A percentile compares a stretch with the other conserved stretches of the same genome.
Conservation (phyloP, 2,797 vertebrate species). For the Bufotes viridis region DNA sequence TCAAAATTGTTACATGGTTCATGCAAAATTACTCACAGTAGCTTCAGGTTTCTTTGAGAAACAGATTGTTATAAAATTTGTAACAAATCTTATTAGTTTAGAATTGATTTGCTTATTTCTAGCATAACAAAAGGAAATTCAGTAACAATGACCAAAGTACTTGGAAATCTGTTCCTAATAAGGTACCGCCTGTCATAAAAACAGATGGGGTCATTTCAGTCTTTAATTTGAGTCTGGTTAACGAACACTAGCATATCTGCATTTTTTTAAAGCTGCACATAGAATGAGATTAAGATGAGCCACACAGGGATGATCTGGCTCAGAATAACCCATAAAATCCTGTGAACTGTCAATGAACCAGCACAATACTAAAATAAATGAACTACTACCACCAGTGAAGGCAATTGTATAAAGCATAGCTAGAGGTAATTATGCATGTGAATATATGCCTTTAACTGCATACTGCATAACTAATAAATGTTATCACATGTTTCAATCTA, state of each 20-base stretch:
- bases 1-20: no score
- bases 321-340: slow-evolving; percentile 62
- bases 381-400: slow-evolving; percentile 54
- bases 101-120: no score
- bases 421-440: slow-evolving; percentile 60
- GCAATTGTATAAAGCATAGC: slow-evolving; percentile 53
- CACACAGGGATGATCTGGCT: slow-evolving; percentile 65
- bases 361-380: slow-evolving; percentile 57
- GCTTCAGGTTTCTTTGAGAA: no score
- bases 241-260: slow-evolving; percentile 62
- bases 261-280: slow-evolving; percentile 66
- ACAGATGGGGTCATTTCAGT: slow-evolving; percentile 16
- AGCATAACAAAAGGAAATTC: not conserved
- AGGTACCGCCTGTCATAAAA: not conserved
- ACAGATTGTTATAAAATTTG: no score
- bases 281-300: slow-evolving; percentile 64
- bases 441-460: slow-evolving; percentile 65
- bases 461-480: slow-evolving; percentile 19
- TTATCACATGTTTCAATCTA: slow-evolving; percentile 50
- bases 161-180: not conserved
- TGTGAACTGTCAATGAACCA: slow-evolving; percentile 57
- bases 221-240: not conserved
- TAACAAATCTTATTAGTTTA: no score
- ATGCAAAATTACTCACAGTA: no score
- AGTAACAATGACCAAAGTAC: not conserved